phyloP scores from a whole-genome alignment of 2,113 vertebrate genomes.

The Callionymus lyra region DNA sequence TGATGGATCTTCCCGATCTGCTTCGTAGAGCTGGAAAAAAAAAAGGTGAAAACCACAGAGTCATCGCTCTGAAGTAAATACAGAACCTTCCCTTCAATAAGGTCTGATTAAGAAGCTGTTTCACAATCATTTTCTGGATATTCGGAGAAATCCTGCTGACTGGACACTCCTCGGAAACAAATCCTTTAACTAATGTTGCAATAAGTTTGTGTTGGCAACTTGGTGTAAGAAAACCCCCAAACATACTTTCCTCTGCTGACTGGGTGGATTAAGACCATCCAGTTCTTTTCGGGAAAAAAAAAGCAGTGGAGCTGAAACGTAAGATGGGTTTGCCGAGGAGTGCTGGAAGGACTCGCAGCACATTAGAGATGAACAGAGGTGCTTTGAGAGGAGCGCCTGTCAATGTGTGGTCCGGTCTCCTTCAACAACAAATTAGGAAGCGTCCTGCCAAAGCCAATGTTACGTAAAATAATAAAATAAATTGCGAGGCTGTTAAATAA shows the following conservation, averaged over 20 bases:
- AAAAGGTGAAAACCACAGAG: constrained; percentile 16
- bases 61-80: constrained; percentile 2
- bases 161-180: constrained; percentile 25
- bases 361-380: constrained; percentile 37
- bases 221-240: constrained; percentile 23
- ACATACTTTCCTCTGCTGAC: constrained; percentile 38
- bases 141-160: constrained; percentile 11
- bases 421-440: neutral
- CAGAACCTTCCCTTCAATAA: no score
- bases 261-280: constrained; percentile 37
- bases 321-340: constrained; percentile 43
- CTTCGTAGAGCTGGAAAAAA: constrained; percentile 75
- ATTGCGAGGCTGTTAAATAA: no score
- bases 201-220: constrained; percentile 34
- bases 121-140: no score
- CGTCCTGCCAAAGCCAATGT: no score
- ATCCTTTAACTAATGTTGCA: constrained; percentile 18
- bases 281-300: constrained; percentile 44
- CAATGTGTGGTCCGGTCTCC: neutral
- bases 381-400: constrained; percentile 9
- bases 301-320: constrained; percentile 46
- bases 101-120: no score
- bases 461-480: no score
- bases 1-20: constrained; percentile 83
- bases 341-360: constrained; percentile 46